Conservation (phyloP, 2,113 vertebrate genomes). For the Athene noctua region DNA sequence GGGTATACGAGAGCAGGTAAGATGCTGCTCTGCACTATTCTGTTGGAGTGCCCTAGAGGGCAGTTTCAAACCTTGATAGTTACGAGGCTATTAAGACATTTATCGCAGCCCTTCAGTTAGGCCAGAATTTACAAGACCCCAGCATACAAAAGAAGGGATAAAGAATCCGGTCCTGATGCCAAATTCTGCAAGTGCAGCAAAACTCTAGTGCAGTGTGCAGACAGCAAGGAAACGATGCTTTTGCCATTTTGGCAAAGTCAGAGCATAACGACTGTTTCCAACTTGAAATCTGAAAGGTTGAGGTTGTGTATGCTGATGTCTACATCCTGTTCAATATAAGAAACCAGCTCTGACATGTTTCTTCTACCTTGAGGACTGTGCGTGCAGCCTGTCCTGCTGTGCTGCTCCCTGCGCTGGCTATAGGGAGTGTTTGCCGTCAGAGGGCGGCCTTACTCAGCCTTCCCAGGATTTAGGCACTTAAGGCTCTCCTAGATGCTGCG, state of each 20-base stretch:
- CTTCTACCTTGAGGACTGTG: rapidly evolving
- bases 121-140: neutral
- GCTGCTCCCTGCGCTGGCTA: neutral
- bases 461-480: rapidly evolving
- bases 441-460: conserved; percentile 46
- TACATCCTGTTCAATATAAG: rapidly evolving
- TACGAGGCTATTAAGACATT: rapidly evolving
- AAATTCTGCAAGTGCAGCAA: neutral
- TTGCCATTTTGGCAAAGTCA: neutral
- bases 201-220: rapidly evolving
- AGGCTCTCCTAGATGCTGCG: neutral
- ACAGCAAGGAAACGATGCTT: rapidly evolving
- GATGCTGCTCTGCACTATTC: neutral
- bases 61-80: neutral
- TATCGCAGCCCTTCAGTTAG: neutral
- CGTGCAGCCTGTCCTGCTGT: neutral
- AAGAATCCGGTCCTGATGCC: neutral
- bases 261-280: neutral
- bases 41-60: neutral
- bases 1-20: neutral
- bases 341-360: neutral
- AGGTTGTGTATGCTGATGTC: neutral
- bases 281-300: neutral
- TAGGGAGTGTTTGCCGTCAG: conserved; percentile 6
- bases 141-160: neutral